Evolutionary conservation across 1,140 invertebrate species (phyloP).

Genomic region (Musca vetustissima): DNA sequence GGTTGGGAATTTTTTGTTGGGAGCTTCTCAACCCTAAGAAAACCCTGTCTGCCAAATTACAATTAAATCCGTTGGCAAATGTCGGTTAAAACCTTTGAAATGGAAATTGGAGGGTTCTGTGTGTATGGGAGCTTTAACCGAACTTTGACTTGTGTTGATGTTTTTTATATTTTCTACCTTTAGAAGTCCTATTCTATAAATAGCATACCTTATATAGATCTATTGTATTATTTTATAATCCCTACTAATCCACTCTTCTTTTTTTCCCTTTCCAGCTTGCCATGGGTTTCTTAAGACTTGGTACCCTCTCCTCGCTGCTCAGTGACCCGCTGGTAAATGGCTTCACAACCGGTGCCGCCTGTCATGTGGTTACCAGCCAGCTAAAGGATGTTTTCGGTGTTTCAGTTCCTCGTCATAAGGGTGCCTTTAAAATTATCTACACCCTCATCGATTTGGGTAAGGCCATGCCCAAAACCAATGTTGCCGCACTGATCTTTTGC

Average conservation of each 20-base stretch:
- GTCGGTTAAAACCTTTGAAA: no score
- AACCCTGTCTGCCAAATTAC: no score
- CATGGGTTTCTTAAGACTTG: constrained; percentile 81
- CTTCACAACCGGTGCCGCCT: constrained; percentile 87
- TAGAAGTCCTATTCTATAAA: no score
- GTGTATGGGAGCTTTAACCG: no score
- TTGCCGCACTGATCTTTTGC: constrained; percentile 70
- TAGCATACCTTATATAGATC: no score
- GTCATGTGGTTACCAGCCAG: constrained; percentile 90
- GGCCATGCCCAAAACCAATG: constrained; percentile 65
- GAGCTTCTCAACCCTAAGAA: no score
- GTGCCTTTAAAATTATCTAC: constrained; percentile 73
- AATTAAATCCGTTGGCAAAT: no score
- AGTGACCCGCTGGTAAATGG: constrained; percentile 89
- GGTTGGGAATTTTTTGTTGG: no score
- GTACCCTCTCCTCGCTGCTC: constrained; percentile 79
- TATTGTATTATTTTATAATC: no score
- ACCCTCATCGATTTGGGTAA: constrained; percentile 68
- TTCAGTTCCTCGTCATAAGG: constrained; percentile 63
- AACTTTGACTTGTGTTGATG: no score
- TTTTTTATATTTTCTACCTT: no score
- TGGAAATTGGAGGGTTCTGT: no score
- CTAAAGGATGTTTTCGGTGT: constrained; percentile 85
- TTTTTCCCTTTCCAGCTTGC: constrained; percentile 62
- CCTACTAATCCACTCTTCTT: background rate